Base-by-base conservation (phyloP, 2,113 vertebrate species). In the Pelmatolapia mariae region DNA sequence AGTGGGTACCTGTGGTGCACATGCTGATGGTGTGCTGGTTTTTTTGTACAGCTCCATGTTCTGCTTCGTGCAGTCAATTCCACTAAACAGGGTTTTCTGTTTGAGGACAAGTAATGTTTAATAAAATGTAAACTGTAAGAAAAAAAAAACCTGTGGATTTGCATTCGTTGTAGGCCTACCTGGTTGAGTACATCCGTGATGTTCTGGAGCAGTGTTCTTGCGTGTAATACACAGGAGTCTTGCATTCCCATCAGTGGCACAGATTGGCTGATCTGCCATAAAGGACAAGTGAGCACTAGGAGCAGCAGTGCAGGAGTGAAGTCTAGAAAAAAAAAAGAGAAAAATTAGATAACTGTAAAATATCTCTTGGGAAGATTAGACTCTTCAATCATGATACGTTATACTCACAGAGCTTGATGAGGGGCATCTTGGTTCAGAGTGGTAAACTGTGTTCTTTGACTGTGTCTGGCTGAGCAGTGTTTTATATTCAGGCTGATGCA, bases 1-100 rank as follows among this genome's bases (percentile, higher is more conserved):
- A 12, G 8, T 22, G 13, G n/a, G 7, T 93, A 97, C 96, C 91
- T 86, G 81, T 71, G 96, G 96, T 15, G 87, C 54, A 71, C 96
- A 97, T 3, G 54, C 94, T 36, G 78, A 86, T 1, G 91, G 16
- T 0, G 94, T 97, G 53, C 61, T 36, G 2, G 89, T 94, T 31
- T 79, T 43, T 8, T 9, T 24, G 79, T 92, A 88, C 53, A 96
- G 81, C 83, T 95, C 88, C 76, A 94, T 19, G 6, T 83, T 90
- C 78, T 94, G 93, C 81, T 92, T 71, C 0, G 33, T 79, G 82
- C 96, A 97, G 90, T 95, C 87, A 9, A 96, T 85, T 24, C 95
- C 96, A 33, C 10, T 91, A 88, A 95, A 96, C 36, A 96, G 50
- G 4, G 86, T 22, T 1, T 89, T 86, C 96, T 96, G 22, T 29